Percentiles rank a stretch among this genome's conserved stretches.
Evolutionary conservation across 2,113 vertebrate species (phyloP).

Genomic region (Dendropsophus ebraccatus): DNA sequence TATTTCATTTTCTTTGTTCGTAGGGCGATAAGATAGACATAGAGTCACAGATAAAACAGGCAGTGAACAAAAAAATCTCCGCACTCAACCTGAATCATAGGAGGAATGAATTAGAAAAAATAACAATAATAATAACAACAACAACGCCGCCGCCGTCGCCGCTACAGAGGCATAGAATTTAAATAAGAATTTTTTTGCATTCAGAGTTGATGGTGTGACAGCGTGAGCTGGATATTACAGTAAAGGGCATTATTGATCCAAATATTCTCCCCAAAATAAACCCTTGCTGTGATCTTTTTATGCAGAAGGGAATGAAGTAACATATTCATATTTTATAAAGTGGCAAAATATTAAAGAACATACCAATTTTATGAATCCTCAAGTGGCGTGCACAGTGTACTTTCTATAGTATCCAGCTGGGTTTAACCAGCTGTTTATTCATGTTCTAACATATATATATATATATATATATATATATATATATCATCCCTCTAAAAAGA

Average conservation of each 20-base stretch:
- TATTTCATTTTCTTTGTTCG: conserved; percentile 61
- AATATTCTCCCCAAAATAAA: conserved; percentile 10
- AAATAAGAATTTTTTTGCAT: conserved; percentile 42
- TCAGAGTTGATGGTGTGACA: neutral
- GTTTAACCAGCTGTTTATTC: neutral
- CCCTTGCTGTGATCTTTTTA: neutral
- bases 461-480: no score
- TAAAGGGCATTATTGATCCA: neutral
- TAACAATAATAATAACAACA: neutral
- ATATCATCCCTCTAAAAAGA: no score
- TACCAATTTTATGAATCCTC: neutral
- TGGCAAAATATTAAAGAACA: neutral
- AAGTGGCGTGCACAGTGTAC: neutral
- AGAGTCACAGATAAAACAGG: conserved; percentile 23
- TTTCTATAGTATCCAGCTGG: neutral
- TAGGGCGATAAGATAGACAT: conserved; percentile 20
- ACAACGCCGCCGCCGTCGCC: no score
- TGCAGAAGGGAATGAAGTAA: neutral
- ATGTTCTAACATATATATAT: neutral
- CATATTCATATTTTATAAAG: conserved; percentile 20
- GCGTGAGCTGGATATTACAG: neutral
- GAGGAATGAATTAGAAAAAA: conserved; percentile 3
- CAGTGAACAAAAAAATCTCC: neutral
- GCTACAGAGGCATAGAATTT: conserved; percentile 1
- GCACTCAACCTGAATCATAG: conserved; percentile 15